These are phyloP conservation scores for Bryconaethiops microstoma DNA, from an alignment of 2,797 vertebrate genomes.

Conservation along the genomic window DNA sequence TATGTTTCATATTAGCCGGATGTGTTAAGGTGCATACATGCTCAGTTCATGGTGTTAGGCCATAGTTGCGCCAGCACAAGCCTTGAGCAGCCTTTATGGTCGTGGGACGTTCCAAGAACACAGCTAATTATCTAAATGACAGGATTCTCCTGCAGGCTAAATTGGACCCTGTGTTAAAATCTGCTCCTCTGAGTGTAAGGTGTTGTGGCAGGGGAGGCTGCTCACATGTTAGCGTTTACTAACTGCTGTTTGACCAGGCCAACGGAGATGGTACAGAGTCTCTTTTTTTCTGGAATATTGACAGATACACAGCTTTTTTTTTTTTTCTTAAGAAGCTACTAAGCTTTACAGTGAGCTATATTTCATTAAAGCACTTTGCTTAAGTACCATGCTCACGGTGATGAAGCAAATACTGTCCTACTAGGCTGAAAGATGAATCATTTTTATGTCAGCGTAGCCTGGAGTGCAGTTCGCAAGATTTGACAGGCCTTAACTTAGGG, in stretches of 20 bases:
- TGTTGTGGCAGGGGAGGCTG: neutral
- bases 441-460: too few species aligned
- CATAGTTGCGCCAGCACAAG: neutral
- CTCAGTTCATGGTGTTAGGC: neutral
- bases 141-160: neutral
- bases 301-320: neutral
- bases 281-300: neutral
- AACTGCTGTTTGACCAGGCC: neutral
- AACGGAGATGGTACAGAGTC: neutral
- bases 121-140: slow-evolving; percentile 1
- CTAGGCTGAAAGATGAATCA: neutral
- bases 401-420: neutral
- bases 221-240: neutral
- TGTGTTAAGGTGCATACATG: neutral
- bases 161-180: neutral
- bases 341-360: too few species aligned
- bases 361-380: neutral
- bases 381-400: neutral
- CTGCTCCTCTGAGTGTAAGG: neutral
- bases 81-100: neutral
- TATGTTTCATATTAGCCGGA: neutral
- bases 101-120: neutral
- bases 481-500: too few species aligned
- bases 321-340: too few species aligned
- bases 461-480: too few species aligned